A percentile compares a stretch with the other conserved stretches of the same genome.
Conservation (phyloP, 2,888 invertebrate genomes). For the Nebria salina region DNA sequence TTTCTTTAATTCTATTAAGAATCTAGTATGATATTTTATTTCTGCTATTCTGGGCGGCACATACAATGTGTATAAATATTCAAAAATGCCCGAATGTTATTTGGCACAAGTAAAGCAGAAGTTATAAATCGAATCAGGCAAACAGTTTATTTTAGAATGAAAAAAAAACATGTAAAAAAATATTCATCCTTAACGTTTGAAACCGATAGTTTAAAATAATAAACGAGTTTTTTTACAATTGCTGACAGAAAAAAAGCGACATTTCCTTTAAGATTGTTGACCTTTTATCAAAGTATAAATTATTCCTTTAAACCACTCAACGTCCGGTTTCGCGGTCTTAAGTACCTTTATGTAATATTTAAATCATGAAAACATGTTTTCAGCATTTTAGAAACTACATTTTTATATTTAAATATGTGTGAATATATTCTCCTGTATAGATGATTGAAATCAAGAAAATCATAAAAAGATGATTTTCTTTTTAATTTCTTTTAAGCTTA, state of each 20-base stretch:
- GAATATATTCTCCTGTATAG: too few relatives aligned
- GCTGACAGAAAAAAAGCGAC: not conserved
- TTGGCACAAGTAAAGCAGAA: not conserved
- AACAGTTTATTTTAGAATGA: slow-evolving; percentile 1
- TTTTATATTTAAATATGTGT: too few relatives aligned
- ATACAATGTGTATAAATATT: not conserved
- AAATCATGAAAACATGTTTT: not conserved
- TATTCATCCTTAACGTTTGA: not conserved
- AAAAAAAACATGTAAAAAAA: not conserved
- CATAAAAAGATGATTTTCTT: too few relatives aligned
- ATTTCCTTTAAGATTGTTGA: not conserved
- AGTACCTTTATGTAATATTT: not conserved
- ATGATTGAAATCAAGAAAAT: too few relatives aligned
- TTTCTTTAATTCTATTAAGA: not conserved
- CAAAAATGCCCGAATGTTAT: not conserved
- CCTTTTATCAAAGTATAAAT: not conserved
- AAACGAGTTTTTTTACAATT: not conserved
- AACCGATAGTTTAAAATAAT: not conserved
- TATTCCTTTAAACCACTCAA: not conserved
- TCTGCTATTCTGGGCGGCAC: not conserved
- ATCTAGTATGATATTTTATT: not conserved
- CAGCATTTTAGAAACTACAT: too few relatives aligned
- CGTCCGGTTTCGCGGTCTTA: not conserved
- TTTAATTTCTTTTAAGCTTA: too few relatives aligned
- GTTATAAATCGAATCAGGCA: not conserved